Conservation (phyloP, 2,113 vertebrate genomes). For the Eurypyga helias region DNA sequence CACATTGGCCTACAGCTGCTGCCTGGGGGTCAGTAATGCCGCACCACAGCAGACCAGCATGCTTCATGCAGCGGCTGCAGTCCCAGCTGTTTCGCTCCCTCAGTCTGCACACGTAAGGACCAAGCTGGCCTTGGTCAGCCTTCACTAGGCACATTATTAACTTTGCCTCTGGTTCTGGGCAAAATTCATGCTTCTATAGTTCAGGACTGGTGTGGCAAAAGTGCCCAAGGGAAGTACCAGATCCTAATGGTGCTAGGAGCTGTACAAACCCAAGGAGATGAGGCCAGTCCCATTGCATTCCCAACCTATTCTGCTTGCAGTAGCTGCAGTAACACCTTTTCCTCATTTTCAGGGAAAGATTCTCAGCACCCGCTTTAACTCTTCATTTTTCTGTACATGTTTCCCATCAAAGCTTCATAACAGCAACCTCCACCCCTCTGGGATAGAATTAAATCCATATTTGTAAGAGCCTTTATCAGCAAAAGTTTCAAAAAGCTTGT, state of each 20-base stretch:
- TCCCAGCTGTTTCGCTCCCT: background rate
- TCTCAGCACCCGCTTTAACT: background rate
- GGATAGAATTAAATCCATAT: background rate
- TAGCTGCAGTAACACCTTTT: background rate
- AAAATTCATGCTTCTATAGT: background rate
- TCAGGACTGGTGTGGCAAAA: background rate
- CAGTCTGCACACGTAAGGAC: background rate
- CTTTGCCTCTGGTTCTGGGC: background rate
- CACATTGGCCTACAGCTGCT: background rate
- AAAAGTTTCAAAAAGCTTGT: background rate
- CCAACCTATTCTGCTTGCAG: background rate
- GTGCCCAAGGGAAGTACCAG: background rate
- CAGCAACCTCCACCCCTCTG: background rate
- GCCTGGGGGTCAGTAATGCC: background rate
- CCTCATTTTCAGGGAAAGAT: background rate
- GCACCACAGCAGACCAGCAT: background rate
- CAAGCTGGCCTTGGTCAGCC: background rate
- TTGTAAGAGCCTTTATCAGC: background rate
- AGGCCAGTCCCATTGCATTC: accelerated
- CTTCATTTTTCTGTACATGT: background rate
- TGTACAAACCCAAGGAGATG: background rate
- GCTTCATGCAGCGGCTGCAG: background rate
- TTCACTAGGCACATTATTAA: background rate
- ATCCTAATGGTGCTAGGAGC: background rate
- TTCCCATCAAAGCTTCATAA: background rate